Evolutionary conservation across 35 echinoderm and acorn worm genomes (phyloP), one percentile per base, ranked within the genome.

Genomic region (Diadema setosum): DNA sequence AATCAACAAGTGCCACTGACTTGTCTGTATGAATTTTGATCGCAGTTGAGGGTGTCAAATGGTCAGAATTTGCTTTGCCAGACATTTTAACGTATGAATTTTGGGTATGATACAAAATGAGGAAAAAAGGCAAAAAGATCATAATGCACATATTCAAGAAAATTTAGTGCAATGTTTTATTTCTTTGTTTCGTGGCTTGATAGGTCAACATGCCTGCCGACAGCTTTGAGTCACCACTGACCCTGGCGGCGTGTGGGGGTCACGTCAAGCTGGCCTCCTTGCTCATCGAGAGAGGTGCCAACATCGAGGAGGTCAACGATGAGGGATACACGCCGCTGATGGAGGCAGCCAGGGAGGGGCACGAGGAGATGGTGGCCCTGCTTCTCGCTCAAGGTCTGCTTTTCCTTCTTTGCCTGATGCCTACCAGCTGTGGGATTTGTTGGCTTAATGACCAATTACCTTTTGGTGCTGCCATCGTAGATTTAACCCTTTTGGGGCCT

Each of bases 261-360:
- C 96, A 98, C 82, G 88, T 89, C 15, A 93, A 98, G 40, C 85
- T 98, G 18, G 96, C 96, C 15, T 85, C 85, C 33, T 82, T 99
- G 42, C 63, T 99, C 39, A 89, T 99, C 11, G 96, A 94, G 49
- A 83, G 92, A 30, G 96, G 96, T 21, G 96, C 96, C 36, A 94
- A 99, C 74, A 99, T 99, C 35, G 96, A 99, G 83, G 96, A 99
- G 82, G 92, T 94, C 46, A 99, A 99, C 78, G 96, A 99, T 83
- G 93, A 99, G 44, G 96, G 96, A 24, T 95, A 99, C n/a, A 99
- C 96, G 12, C 95, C 94, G 27, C 93, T 99, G 20, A 99, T 99
- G 96, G 96, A 99, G 58, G 96, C 96, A n/a, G 96, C 96, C 33
- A 91, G 96, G 41, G 93, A 95, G 29, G 96, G 96, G 14, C 96